Conservation (phyloP, 2,797 vertebrate genomes). For the Peromyscus aztecus region DNA sequence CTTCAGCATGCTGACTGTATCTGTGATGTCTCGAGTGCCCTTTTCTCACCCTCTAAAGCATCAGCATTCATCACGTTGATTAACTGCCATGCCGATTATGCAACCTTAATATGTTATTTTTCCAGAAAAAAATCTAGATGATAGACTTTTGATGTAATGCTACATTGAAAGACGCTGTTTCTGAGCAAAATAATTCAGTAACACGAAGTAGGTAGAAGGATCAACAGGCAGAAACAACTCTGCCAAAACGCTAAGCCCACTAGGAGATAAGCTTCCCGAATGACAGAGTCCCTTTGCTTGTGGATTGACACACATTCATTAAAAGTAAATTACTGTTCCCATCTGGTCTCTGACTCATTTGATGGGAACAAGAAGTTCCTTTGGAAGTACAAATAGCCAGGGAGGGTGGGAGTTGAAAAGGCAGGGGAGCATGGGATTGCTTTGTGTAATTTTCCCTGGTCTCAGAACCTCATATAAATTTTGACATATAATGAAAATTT, state of each 20-base stretch:
- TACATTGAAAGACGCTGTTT: constrained; percentile 7
- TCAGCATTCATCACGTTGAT: neutral
- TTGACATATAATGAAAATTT: constrained; percentile 54
- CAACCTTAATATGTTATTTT: constrained; percentile 1
- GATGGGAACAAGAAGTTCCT: constrained; percentile 80
- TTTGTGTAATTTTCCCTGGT: constrained; percentile 22
- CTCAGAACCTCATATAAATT: constrained; percentile 17
- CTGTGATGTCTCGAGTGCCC: neutral
- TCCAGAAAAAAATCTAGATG: neutral
- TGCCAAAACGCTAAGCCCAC: constrained; percentile 53
- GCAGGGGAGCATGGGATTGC: neutral
- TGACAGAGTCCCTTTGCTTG: constrained; percentile 70
- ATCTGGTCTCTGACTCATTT: constrained; percentile 82
- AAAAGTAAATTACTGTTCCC: constrained; percentile 78
- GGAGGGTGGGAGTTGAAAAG: constrained; percentile 32
- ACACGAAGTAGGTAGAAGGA: constrained; percentile 49
- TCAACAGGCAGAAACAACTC: constrained; percentile 14
- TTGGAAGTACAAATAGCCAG: constrained; percentile 67
- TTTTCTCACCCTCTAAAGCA: neutral
- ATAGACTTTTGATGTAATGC: neutral
- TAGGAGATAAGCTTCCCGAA: constrained; percentile 50
- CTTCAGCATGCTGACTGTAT: neutral
- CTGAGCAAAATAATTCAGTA: constrained; percentile 59
- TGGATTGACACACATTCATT: constrained; percentile 78
- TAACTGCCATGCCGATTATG: constrained; percentile 20